Percentiles rank a stretch among this genome's conserved stretches.
Evolutionary conservation across 2,113 vertebrate genomes (phyloP).

Genomic region (Gyps fulvus): DNA sequence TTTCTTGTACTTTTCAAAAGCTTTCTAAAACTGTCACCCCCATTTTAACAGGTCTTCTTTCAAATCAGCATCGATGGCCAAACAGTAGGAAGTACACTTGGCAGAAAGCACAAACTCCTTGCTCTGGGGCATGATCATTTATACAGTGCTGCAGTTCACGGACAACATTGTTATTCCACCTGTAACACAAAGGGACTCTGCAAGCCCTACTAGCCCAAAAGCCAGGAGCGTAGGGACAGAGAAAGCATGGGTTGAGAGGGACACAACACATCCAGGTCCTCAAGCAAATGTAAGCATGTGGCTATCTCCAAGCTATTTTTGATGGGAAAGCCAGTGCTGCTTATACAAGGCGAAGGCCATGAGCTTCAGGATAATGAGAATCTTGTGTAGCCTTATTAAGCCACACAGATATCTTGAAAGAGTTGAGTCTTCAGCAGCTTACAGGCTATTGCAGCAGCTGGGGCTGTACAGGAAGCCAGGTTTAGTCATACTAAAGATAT

Average conservation of each 20-base stretch:
- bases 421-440: background rate
- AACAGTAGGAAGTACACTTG: background rate
- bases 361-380: background rate
- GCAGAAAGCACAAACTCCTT: background rate
- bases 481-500: background rate
- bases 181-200: background rate
- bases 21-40: background rate
- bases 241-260: background rate
- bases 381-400: background rate
- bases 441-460: background rate
- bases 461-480: background rate
- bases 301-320: background rate
- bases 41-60: background rate
- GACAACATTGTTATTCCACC: background rate
- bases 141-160: background rate
- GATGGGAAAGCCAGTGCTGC: background rate
- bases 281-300: background rate
- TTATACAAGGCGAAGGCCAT: background rate
- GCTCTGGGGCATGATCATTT: background rate
- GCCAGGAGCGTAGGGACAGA: background rate
- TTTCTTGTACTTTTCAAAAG: background rate
- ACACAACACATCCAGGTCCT: accelerated
- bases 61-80: accelerated
- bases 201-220: background rate
- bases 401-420: background rate